Percentiles rank a stretch among this genome's conserved stretches.
These are phyloP conservation scores for Subanguina moxae DNA, from an alignment of 1,140 invertebrate species.

Conservation along the genomic window DNA sequence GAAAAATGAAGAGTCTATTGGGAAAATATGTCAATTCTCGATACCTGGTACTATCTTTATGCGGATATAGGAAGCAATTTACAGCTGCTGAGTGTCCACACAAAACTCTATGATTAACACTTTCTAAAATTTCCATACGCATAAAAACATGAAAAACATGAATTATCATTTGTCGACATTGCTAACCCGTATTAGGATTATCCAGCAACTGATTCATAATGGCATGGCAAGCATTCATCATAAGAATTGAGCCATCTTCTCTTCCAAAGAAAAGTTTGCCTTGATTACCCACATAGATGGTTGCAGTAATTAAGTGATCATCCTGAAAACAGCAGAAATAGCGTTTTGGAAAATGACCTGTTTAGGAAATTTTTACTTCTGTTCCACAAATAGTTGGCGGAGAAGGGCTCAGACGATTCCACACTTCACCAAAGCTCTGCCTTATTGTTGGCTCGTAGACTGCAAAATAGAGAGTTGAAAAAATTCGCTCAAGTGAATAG, in stretches of 20 bases:
- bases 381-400: slow-evolving; percentile 36
- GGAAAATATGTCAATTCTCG: too few relatives aligned
- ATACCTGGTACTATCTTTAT: slow-evolving; percentile 76
- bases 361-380: slow-evolving; percentile 24
- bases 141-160: not conserved
- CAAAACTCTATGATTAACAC: slow-evolving; percentile 64
- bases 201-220: slow-evolving; percentile 87
- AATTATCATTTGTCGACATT: slow-evolving; percentile 12
- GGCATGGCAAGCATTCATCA: slow-evolving; percentile 88
- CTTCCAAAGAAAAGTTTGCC: slow-evolving; percentile 87
- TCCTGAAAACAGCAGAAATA: slow-evolving; percentile 12
- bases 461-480: slow-evolving; percentile 24
- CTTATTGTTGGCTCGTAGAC: slow-evolving; percentile 50
- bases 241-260: slow-evolving; percentile 92
- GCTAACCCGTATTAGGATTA: slow-evolving; percentile 60
- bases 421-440: slow-evolving; percentile 44
- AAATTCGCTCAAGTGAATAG: not conserved
- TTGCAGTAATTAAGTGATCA: slow-evolving; percentile 72
- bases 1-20: too few relatives aligned
- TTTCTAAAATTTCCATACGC: slow-evolving; percentile 9
- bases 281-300: slow-evolving; percentile 85
- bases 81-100: slow-evolving; percentile 85
- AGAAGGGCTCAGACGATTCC: slow-evolving; percentile 42
- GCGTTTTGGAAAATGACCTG: slow-evolving; percentile 4
- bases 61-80: slow-evolving; percentile 89